A percentile compares a stretch with the other conserved stretches of the same genome.
These are phyloP conservation scores for Meganola albula DNA, from an alignment of 2,888 invertebrate species.

Conservation along the genomic window DNA sequence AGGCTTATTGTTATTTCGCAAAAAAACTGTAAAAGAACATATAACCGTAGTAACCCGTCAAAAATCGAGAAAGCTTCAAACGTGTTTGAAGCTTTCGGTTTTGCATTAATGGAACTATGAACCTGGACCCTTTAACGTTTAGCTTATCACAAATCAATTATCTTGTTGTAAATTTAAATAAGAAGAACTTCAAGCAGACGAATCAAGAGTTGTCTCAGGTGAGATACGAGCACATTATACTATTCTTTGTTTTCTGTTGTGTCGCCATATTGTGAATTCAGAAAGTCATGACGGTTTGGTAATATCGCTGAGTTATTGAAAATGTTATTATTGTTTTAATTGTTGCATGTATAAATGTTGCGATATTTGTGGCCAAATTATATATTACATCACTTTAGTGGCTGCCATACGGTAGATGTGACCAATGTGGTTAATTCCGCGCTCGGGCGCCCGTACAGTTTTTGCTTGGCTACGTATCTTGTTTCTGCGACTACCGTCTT, in stretches of 20 bases:
- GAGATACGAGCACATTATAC: constrained; percentile 62
- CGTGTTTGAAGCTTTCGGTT: constrained; percentile 96
- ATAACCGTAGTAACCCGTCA: constrained; percentile 80
- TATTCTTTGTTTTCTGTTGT: constrained; percentile 60
- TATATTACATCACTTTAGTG: constrained; percentile 18
- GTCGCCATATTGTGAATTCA: constrained; percentile 69
- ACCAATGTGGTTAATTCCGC: constrained; percentile 17
- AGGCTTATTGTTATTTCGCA: constrained; percentile 62
- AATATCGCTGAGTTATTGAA: constrained; percentile 18
- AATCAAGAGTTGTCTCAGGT: constrained; percentile 93
- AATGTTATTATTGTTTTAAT: constrained; percentile 19
- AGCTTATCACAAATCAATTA: constrained; percentile 99
- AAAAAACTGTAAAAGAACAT: constrained; percentile 64
- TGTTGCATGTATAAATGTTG: constrained; percentile 18
- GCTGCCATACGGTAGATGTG: constrained; percentile 11
- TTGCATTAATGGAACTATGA: constrained; percentile 97
- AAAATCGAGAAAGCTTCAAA: constrained; percentile 94
- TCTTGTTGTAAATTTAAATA: constrained; percentile 96
- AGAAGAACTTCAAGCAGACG: constrained; percentile 96
- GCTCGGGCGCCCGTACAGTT: not conserved
- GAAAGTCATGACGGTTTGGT: constrained; percentile 39
- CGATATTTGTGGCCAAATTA: constrained; percentile 29
- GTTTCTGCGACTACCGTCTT: too few relatives aligned
- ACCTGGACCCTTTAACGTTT: constrained; percentile 99
- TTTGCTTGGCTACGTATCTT: too few relatives aligned